These are phyloP conservation scores for Anoplius nigerrimus DNA, from an alignment of 2,888 invertebrate species.

Conservation along the genomic window DNA sequence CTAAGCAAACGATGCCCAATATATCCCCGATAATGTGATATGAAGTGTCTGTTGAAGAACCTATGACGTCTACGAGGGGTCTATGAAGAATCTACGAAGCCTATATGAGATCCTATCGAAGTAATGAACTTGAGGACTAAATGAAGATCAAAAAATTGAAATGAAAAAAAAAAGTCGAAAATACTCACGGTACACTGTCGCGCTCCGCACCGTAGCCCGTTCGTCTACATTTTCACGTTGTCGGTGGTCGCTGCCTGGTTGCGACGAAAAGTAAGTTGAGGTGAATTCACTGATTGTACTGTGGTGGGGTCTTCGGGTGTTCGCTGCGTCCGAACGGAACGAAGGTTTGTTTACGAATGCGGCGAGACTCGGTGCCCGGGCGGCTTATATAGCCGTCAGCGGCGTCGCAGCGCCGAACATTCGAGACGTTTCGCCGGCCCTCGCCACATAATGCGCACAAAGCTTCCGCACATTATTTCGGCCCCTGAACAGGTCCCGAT, in stretches of 20 bases:
- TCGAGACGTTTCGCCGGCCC: conserved; percentile 50
- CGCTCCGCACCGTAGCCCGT: conserved; percentile 67
- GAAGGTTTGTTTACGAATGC: conserved; percentile 69
- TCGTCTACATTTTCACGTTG: conserved; percentile 69
- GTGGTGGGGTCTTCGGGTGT: conserved; percentile 57
- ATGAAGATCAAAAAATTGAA: conserved; percentile 2
- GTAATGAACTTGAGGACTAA: conserved; percentile 10
- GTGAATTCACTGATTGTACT: conserved; percentile 38
- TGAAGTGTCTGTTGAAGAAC: no score
- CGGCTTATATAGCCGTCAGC: conserved; percentile 66
- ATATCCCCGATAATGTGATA: no score
- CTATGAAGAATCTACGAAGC: no score
- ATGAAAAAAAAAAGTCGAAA: conserved; percentile 13
- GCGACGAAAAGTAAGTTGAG: conserved; percentile 50
- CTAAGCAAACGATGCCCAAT: no score
- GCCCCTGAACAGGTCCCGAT: not conserved
- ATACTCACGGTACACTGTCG: conserved; percentile 70
- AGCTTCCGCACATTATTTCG: not conserved
- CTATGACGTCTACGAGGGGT: no score
- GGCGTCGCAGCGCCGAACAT: conserved; percentile 58
- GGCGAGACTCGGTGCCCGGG: conserved; percentile 50
- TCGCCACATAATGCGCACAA: conserved; percentile 46
- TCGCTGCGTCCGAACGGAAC: conserved; percentile 59
- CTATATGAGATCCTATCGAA: no score
- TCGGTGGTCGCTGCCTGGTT: conserved; percentile 50